Base-by-base conservation (phyloP, 2,113 vertebrate genomes). In the Aegithalos caudatus region DNA sequence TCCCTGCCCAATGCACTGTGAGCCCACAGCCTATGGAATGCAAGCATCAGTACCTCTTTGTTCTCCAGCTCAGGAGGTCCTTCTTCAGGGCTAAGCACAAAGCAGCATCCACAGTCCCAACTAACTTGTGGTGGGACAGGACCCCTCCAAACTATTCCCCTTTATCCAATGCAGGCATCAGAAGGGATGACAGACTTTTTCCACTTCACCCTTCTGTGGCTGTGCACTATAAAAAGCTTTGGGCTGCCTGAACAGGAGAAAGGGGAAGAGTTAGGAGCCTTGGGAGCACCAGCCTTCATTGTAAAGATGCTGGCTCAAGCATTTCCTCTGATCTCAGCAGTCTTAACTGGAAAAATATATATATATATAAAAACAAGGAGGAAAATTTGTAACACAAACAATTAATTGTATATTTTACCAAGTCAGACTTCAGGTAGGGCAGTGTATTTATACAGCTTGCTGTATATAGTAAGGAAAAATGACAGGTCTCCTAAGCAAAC, bases 1-100 rank as follows among this genome's bases (percentile, higher is more conserved):
- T 47, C 17, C 33, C 48, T 56, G 35, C 50, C 47, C 48, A 22
- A 7, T 17, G 17, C 0, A 0, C 72, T 29, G 15, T 57, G 29
- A 79, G 44, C 37, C 40, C 78, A 38, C 53, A 65, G 45, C 33
- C 50, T 37, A 28, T 31, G 53, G 67, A 33, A 56, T 62, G 38
- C 42, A 54, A 38, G 37, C 31, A 54, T 21, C n/a, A 13, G 13
- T 3, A 19, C 25, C 44, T 28, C 31, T 10, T 56, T 71, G 25
- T 5, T 61, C 24, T 48, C 64, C 37, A 56, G 35, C 51, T 61
- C 51, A 33, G 17, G 7, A 58, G 37, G 7, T 51, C 40, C 40
- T 86, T 67, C 62, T 65, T 44, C 50, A 61, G 56, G 10, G 37
- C 50, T 69, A 45, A 51, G 4, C 21, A 53, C 8, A 56, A 53